phyloP scores from a whole-genome alignment of 2,797 vertebrate genomes.

The Sebastes itinus region DNA sequence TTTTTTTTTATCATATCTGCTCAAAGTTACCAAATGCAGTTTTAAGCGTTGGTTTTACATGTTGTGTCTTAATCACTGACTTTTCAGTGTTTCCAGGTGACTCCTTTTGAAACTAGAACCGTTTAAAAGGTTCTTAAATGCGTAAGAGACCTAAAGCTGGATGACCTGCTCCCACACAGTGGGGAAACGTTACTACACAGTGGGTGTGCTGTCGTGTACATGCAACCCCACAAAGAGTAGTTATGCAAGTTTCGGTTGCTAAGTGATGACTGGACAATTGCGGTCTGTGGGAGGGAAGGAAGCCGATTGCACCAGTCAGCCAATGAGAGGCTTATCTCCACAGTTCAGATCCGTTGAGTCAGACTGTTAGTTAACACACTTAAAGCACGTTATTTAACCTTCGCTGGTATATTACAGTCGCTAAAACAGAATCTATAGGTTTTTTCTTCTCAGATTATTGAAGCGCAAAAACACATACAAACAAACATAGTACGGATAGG shows the following conservation, averaged over 20 bases:
- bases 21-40: background rate
- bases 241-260: background rate
- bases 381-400: constrained; percentile 14
- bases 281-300: background rate
- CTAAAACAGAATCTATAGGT: background rate
- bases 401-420: background rate
- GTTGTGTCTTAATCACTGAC: background rate
- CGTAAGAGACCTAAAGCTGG: background rate
- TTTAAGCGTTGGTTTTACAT: background rate
- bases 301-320: constrained; percentile 13
- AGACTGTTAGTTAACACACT: constrained; percentile 11
- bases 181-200: background rate
- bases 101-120: background rate
- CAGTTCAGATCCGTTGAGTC: constrained; percentile 45
- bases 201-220: background rate
- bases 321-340: constrained; percentile 38
- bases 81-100: background rate
- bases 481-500: background rate
- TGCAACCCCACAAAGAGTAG: background rate
- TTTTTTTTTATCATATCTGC: too few relatives aligned
- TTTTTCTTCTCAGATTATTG: background rate
- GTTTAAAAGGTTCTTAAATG: background rate
- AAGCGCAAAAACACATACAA: background rate
- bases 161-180: background rate
- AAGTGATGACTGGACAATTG: background rate